phyloP scores from a whole-genome alignment of 2,888 invertebrate genomes.

The Macroteleia sp. region DNA sequence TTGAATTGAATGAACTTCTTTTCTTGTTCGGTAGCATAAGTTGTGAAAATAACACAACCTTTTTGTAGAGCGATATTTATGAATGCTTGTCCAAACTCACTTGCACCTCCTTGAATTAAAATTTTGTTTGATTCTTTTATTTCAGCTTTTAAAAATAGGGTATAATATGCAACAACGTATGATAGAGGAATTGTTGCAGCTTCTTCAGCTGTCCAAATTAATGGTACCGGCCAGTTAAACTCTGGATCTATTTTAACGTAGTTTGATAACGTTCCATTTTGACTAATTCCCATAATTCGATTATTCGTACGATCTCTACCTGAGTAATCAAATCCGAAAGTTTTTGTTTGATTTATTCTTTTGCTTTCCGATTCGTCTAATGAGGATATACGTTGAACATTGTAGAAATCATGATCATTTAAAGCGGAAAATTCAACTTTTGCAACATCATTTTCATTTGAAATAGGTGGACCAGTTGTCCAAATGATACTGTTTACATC shows the following conservation, averaged over 20 bases:
- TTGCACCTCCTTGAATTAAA: constrained; percentile 84
- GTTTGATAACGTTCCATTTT: constrained; percentile 84
- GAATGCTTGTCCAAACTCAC: constrained; percentile 89
- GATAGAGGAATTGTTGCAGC: constrained; percentile 88
- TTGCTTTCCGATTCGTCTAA: not conserved
- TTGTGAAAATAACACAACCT: constrained; percentile 87
- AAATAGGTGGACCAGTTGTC: constrained; percentile 88
- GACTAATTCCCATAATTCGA: constrained; percentile 83
- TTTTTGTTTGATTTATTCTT: constrained; percentile 84
- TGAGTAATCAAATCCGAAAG: constrained; percentile 87
- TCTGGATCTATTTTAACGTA: constrained; percentile 84
- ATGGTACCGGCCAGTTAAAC: constrained; percentile 86
- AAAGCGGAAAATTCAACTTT: constrained; percentile 90
- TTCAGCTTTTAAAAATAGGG: constrained; percentile 86
- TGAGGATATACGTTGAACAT: constrained; percentile 89
- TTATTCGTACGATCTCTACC: constrained; percentile 85
- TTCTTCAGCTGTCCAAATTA: constrained; percentile 86
- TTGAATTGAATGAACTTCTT: constrained; percentile 84
- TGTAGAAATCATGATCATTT: constrained; percentile 87
- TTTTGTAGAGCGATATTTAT: constrained; percentile 86
- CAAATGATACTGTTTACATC: constrained; percentile 89
- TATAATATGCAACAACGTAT: constrained; percentile 87
- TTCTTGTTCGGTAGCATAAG: constrained; percentile 86
- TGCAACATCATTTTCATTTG: constrained; percentile 75
- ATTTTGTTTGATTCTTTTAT: constrained; percentile 84